Conservation (phyloP, 2,888 invertebrate genomes). For the Eubasilissa splendida region DNA sequence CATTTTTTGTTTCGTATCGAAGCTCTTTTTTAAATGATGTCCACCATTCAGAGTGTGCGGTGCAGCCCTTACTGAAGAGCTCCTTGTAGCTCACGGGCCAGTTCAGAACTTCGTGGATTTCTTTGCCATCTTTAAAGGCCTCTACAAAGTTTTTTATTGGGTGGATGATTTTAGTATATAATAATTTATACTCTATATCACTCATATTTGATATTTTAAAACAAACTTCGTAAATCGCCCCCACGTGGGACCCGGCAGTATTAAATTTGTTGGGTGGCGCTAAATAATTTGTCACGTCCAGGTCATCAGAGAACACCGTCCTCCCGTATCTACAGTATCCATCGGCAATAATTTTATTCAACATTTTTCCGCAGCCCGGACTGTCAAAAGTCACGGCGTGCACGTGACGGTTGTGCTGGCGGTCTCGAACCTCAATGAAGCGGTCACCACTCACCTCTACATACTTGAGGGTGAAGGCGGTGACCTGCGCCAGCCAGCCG, state of each 20-base stretch:
- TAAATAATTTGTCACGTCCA: neutral
- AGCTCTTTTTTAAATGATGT: no score
- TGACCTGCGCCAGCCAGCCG: constrained; percentile 6
- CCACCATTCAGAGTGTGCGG: no score
- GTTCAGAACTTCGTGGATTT: neutral
- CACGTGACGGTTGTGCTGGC: neutral
- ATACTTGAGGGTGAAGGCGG: neutral
- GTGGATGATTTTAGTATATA: neutral
- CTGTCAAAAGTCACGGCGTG: neutral
- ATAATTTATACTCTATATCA: no score
- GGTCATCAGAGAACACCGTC: neutral
- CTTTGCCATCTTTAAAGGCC: neutral
- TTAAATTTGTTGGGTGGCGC: neutral
- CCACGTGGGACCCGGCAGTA: neutral
- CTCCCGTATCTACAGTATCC: neutral
- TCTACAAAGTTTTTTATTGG: neutral
- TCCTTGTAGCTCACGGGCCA: neutral
- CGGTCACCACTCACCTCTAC: neutral
- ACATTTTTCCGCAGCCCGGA: neutral
- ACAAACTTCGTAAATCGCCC: neutral
- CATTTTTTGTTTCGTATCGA: no score
- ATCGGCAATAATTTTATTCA: neutral
- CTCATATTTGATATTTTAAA: no score
- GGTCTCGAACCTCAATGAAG: neutral
- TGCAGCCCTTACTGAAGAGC: no score